Evolutionary conservation across 2,888 invertebrate genomes (phyloP).

Genomic region (Sabellastarte sp.): DNA sequence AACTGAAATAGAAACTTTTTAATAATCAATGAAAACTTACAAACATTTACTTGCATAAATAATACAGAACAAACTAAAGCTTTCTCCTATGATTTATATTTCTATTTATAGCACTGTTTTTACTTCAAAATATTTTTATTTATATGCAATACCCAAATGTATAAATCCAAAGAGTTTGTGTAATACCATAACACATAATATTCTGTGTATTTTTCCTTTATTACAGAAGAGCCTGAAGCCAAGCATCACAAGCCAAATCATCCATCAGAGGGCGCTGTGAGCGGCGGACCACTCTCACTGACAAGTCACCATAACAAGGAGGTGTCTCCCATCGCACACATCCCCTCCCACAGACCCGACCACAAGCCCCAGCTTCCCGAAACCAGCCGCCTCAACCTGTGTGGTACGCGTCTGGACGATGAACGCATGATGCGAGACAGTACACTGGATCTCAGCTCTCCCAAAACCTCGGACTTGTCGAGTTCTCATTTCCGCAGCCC

Average conservation of each 20-base stretch:
- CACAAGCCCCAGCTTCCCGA: background rate
- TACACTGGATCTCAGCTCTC: slow-evolving; percentile 2
- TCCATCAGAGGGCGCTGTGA: too few species aligned
- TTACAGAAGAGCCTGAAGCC: slow-evolving; percentile 6
- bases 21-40: too few species aligned
- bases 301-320: background rate
- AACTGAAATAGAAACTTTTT: too few species aligned
- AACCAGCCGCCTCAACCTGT: background rate
- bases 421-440: background rate
- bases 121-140: too few species aligned
- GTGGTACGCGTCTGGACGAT: background rate
- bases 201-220: background rate
- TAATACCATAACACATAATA: background rate
- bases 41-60: too few species aligned
- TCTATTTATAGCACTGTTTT: too few species aligned
- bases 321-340: too few species aligned
- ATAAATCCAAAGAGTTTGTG: too few species aligned
- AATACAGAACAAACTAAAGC: too few species aligned
- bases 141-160: too few species aligned
- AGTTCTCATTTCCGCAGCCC: background rate
- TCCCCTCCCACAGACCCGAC: background rate
- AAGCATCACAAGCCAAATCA: slow-evolving; percentile 1
- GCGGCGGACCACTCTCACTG: background rate
- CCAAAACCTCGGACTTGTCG: background rate
- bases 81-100: too few species aligned